Evolutionary conservation across 2,888 invertebrate species (phyloP), one percentile per base, ranked within the genome.

Genomic region (Pyralis farinalis): DNA sequence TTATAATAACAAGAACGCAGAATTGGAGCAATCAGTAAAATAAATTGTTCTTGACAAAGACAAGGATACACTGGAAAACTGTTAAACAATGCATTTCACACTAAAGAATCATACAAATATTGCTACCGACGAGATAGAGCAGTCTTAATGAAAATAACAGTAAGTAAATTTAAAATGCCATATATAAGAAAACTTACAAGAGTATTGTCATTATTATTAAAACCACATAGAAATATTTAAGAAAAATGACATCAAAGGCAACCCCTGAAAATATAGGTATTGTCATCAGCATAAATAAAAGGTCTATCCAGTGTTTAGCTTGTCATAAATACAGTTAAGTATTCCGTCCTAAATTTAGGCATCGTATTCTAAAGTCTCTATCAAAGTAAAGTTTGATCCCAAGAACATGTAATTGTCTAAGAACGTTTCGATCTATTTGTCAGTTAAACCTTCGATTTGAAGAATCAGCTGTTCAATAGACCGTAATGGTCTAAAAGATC

Each of bases 361-460:
- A 47, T 50, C 25, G 44, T 53, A 53, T 51, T 46, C 57, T 64
- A 61, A 64, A 58, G 62, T 60, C 53, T 63, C 63, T 71, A 67
- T 54, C 52, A 49, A 54, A 51, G 53, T 60, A 71, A 67, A 71
- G 72, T 78, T 85, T 86, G 86, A 75, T 86, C 85, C 85, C 85
- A 81, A 80, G 68, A 72, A 78, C 59, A 61, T 66, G 63, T 67
- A 63, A 64, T 56, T 62, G 59, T 66, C 61, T 71, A 69, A 70
- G 35, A n/a, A 37, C 20, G 30, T 45, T 40, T 43, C 25, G 42
- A 58, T 50, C 52, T 45, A 39, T 10, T n/a, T 12, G 41, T 48
- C 42, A 50, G 51, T 55, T 58, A 60, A 59, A 60, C 45, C 50
- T 65, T 63, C 58, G 57, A 55, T 52, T 57, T 34, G 47, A 47